These are phyloP conservation scores for Synanceia verrucosa DNA, from an alignment of 2,797 vertebrate genomes.

Conservation along the genomic window DNA sequence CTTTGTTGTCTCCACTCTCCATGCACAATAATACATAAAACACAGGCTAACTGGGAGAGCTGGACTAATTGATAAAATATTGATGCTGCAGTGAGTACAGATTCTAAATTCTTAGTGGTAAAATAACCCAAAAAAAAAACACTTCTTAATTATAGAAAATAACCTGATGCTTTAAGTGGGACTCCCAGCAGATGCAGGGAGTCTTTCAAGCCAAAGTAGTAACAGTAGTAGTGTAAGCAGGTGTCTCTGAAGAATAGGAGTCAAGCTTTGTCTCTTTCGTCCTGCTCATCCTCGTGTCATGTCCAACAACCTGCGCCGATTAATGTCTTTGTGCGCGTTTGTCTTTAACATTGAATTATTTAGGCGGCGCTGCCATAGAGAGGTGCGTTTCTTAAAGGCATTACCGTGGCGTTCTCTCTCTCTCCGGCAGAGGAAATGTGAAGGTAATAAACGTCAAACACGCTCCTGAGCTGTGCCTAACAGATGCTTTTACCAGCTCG, in stretches of 20 bases:
- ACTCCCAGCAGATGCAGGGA: neutral
- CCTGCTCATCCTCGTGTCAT: slow-evolving; percentile 82
- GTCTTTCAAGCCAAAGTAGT: too few relatives aligned
- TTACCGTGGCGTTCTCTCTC: slow-evolving; percentile 58
- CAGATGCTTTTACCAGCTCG: slow-evolving; percentile 87
- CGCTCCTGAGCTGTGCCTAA: slow-evolving; percentile 80
- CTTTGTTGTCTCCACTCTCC: slow-evolving; percentile 73
- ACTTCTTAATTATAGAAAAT: slow-evolving; percentile 8
- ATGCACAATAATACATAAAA: slow-evolving; percentile 62
- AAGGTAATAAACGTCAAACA: slow-evolving; percentile 84
- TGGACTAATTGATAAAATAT: slow-evolving; percentile 44
- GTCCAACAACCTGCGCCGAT: slow-evolving; percentile 79
- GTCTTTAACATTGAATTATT: slow-evolving; percentile 86
- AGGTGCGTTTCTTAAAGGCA: slow-evolving; percentile 78
- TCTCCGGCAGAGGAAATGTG: slow-evolving; percentile 79
- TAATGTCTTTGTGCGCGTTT: slow-evolving; percentile 79
- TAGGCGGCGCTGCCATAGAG: slow-evolving; percentile 81
- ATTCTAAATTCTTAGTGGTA: slow-evolving; percentile 8
- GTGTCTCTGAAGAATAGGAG: slow-evolving; percentile 31
- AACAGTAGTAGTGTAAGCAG: slow-evolving; percentile 18
- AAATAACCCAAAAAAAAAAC: neutral
- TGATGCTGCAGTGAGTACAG: slow-evolving; percentile 20
- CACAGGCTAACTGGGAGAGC: slow-evolving; percentile 25
- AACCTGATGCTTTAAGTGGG: neutral
- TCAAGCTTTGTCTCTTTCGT: slow-evolving; percentile 57